Conservation (phyloP, 2,888 invertebrate species). For the Drosophila maculinotata region DNA sequence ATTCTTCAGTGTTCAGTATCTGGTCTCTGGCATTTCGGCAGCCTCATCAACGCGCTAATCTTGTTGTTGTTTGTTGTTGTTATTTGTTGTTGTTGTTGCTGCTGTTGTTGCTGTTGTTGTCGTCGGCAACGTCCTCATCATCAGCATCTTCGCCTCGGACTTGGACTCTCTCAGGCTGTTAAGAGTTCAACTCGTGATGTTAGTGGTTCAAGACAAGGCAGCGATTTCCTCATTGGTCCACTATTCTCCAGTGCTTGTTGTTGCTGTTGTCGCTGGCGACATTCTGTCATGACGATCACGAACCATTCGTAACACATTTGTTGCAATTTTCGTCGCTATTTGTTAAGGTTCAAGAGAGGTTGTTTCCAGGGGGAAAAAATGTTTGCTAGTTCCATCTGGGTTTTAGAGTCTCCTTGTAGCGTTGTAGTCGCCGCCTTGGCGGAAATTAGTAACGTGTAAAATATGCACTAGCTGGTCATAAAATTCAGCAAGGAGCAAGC, state of each 20-base stretch:
- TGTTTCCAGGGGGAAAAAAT: conserved; percentile 43
- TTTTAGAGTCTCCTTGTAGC: neutral
- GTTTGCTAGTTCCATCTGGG: conserved; percentile 39
- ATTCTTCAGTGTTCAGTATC: conserved; percentile 18
- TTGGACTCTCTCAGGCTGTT: conserved; percentile 74
- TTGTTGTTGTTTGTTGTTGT: conserved; percentile 48
- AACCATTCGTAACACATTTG: conserved; percentile 82
- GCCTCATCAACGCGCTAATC: conserved; percentile 74
- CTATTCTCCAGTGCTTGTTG: conserved; percentile 45
- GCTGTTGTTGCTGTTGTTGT: conserved; percentile 52
- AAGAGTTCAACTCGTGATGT: conserved; percentile 83
- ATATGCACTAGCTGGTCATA: conserved; percentile 66
- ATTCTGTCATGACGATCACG: conserved; percentile 82
- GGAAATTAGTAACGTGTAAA: conserved; percentile 66
- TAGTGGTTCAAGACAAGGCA: conserved; percentile 76
- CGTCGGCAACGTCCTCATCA: conserved; percentile 68
- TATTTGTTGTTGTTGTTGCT: conserved; percentile 25
- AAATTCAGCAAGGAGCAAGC: conserved; percentile 23
- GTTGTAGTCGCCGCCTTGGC: conserved; percentile 21
- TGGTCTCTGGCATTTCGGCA: conserved; percentile 59
- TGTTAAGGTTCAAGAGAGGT: conserved; percentile 75
- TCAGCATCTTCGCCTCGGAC: conserved; percentile 57
- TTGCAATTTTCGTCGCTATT: conserved; percentile 81
- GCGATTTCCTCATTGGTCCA: conserved; percentile 77
- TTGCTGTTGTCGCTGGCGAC: conserved; percentile 68